phyloP scores from a whole-genome alignment of 2,797 vertebrate genomes.

The Balearica regulorum region DNA sequence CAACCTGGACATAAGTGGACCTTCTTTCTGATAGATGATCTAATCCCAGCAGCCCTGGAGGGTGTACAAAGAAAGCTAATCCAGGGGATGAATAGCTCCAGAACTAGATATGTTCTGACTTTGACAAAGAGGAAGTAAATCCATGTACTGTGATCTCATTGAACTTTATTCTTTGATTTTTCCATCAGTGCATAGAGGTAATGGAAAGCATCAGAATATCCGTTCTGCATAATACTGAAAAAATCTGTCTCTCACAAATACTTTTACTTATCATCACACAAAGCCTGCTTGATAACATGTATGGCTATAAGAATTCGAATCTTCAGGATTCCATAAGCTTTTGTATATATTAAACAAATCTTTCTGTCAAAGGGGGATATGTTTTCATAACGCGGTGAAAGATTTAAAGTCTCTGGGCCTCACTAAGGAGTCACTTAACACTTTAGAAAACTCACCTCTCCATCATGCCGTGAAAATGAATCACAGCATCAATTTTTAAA shows the following conservation, averaged over 20 bases:
- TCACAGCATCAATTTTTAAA: slow-evolving; percentile 13
- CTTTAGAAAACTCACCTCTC: neutral
- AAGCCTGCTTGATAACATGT: neutral
- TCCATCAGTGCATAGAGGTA: neutral
- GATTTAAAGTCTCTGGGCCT: neutral
- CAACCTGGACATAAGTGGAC: neutral
- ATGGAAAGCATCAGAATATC: neutral
- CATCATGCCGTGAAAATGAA: neutral
- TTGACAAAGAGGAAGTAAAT: slow-evolving; percentile 16
- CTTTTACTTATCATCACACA: neutral
- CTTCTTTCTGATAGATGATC: neutral
- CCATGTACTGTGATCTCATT: neutral
- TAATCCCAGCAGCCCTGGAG: neutral
- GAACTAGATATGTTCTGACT: neutral
- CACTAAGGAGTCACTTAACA: neutral
- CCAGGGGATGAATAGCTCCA: neutral
- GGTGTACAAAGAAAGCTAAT: neutral
- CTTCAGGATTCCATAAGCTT: neutral
- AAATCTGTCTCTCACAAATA: neutral
- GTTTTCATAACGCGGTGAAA: neutral
- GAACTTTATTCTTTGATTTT: slow-evolving; percentile 17
- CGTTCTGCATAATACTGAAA: neutral
- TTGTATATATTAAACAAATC: slow-evolving; percentile 8
- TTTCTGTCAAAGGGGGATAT: neutral
- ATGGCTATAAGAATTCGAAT: neutral